Percentiles rank a stretch among this genome's conserved stretches.
Evolutionary conservation across 2,888 invertebrate genomes (phyloP).

Genomic region (Synanthedon andrenaeformis): DNA sequence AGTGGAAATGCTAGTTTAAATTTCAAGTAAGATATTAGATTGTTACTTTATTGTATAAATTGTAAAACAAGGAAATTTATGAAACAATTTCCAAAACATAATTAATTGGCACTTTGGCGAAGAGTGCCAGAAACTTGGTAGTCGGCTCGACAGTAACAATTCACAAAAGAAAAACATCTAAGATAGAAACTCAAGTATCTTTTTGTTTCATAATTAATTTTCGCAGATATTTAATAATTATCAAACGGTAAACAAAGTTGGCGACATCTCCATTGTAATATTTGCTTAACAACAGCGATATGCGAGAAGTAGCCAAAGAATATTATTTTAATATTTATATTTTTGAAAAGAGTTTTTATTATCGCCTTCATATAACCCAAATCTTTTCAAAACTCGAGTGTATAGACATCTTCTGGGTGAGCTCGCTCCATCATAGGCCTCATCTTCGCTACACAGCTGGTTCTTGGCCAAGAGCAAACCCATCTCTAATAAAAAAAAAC

Average conservation of each 20-base stretch:
- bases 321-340: too few relatives aligned
- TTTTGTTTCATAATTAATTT: constrained; percentile 12
- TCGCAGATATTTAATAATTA: constrained; percentile 12
- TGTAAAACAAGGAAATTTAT: constrained; percentile 15
- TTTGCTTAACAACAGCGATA: not conserved
- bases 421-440: too few relatives aligned
- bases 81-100: constrained; percentile 18
- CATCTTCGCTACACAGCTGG: too few relatives aligned
- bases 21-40: too few relatives aligned
- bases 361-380: too few relatives aligned
- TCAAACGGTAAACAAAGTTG: constrained; percentile 6
- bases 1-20: too few relatives aligned
- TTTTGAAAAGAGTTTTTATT: too few relatives aligned
- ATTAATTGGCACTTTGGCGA: constrained; percentile 30
- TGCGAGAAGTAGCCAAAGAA: constrained; percentile 1
- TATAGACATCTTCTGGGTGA: too few relatives aligned
- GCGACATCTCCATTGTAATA: constrained; percentile 6
- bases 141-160: constrained; percentile 10
- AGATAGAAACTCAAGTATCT: constrained; percentile 10
- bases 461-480: too few relatives aligned
- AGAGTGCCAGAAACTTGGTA: constrained; percentile 21
- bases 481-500: too few relatives aligned
- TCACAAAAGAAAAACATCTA: constrained; percentile 7
- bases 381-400: too few relatives aligned
- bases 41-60: too few relatives aligned